Evolutionary conservation across 1,140 invertebrate species (phyloP).

Genomic region (Orius laevigatus): DNA sequence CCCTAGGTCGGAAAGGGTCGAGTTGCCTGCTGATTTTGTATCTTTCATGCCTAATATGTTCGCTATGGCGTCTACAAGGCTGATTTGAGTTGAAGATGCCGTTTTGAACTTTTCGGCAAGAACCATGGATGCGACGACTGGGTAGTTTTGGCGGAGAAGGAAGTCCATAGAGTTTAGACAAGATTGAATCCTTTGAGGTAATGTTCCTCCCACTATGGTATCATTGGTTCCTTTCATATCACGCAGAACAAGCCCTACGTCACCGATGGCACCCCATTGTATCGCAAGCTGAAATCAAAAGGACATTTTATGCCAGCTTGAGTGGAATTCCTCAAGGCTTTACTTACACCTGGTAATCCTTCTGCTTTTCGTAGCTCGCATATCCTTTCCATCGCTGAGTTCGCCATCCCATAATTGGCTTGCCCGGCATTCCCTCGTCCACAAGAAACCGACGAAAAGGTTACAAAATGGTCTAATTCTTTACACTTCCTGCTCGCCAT

Average conservation of each 20-base stretch:
- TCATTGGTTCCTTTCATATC: conserved; percentile 72
- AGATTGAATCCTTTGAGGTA: conserved; percentile 80
- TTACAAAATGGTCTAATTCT: conserved; percentile 75
- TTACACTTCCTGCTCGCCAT: conserved; percentile 53
- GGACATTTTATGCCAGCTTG: background rate
- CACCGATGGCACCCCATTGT: conserved; percentile 95
- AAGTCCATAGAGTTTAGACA: conserved; percentile 72
- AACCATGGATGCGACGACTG: conserved; percentile 72
- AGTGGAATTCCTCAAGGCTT: background rate
- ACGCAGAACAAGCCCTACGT: conserved; percentile 82
- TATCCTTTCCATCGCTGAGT: conserved; percentile 90
- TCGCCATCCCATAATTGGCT: conserved; percentile 88
- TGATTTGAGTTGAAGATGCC: conserved; percentile 29
- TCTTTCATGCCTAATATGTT: conserved; percentile 78
- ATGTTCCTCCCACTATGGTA: conserved; percentile 78
- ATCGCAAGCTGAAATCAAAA: conserved; percentile 45
- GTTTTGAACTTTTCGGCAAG: conserved; percentile 49
- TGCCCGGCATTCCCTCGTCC: conserved; percentile 90
- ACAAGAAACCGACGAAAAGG: conserved; percentile 87
- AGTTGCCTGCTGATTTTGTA: conserved; percentile 46
- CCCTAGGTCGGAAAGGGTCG: conserved; percentile 76
- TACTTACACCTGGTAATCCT: conserved; percentile 51
- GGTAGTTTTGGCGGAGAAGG: conserved; percentile 72
- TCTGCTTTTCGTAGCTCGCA: conserved; percentile 64
- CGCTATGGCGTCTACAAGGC: conserved; percentile 54